Conservation (phyloP, 2,113 vertebrate species). For the Gasterosteus aculeatus region DNA sequence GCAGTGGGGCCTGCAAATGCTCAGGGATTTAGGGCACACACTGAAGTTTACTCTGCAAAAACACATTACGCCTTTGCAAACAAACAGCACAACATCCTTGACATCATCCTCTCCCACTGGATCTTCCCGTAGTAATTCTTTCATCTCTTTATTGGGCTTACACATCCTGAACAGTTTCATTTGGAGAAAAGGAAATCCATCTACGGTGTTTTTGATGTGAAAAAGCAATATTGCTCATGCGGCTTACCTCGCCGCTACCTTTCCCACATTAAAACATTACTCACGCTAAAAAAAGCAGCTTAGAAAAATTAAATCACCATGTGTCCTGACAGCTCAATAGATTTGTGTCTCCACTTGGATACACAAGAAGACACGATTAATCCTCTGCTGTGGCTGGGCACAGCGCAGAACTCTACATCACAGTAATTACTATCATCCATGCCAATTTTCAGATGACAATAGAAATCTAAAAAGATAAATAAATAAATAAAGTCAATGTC, state of each 20-base stretch:
- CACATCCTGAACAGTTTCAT: conserved; percentile 46
- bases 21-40: conserved; percentile 43
- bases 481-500: conserved; percentile 22
- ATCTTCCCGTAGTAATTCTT: conserved; percentile 46
- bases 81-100: conserved; percentile 32
- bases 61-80: conserved; percentile 40
- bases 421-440: conserved; percentile 63
- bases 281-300: conserved; percentile 67
- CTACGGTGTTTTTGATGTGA: conserved; percentile 37
- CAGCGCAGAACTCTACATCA: conserved; percentile 57
- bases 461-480: conserved; percentile 13
- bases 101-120: conserved; percentile 26
- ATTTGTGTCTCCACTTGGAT: conserved; percentile 63
- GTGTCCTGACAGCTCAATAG: conserved; percentile 66
- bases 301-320: conserved; percentile 70
- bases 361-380: conserved; percentile 65
- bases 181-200: conserved; percentile 21
- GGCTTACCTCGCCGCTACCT: conserved; percentile 55
- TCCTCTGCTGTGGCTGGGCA: conserved; percentile 52
- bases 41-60: conserved; percentile 50
- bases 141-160: conserved; percentile 52
- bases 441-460: conserved; percentile 64
- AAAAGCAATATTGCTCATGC: conserved; percentile 34
- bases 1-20: conserved; percentile 31
- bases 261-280: conserved; percentile 61